A percentile compares a stretch with the other conserved stretches of the same genome.
These are phyloP conservation scores for Mycteria americana DNA, from an alignment of 2,797 vertebrate genomes.

Conservation along the genomic window DNA sequence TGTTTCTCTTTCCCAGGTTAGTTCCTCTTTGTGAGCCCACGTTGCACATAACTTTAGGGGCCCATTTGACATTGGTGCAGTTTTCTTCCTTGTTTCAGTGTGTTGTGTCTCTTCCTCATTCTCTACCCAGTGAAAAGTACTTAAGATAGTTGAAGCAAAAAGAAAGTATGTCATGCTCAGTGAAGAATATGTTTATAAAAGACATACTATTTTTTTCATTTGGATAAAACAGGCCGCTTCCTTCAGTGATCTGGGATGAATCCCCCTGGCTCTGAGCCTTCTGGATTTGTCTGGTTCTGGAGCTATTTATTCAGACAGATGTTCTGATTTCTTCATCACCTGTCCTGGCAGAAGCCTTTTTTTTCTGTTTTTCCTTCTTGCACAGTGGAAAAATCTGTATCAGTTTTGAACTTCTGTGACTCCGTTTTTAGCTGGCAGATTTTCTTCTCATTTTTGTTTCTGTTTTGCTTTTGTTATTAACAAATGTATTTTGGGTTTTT, in stretches of 20 bases:
- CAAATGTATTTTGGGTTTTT: not conserved
- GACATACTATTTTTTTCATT: not conserved
- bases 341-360: slow-evolving; percentile 21
- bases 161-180: not conserved
- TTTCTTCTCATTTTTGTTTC: not conserved
- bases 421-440: not conserved
- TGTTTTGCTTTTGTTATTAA: slow-evolving; percentile 1
- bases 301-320: slow-evolving; percentile 42
- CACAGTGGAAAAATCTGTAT: slow-evolving; percentile 26
- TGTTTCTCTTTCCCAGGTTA: not conserved
- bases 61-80: not conserved
- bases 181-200: slow-evolving; percentile 6
- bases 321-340: slow-evolving; percentile 49
- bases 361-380: slow-evolving; percentile 6
- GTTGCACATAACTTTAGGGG: not conserved
- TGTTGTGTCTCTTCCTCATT: not conserved
- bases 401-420: slow-evolving; percentile 9
- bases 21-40: not conserved
- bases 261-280: not conserved
- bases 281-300: slow-evolving; percentile 20
- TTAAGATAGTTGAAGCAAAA: not conserved
- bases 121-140: not conserved
- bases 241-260: not conserved
- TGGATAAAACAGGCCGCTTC: not conserved
- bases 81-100: not conserved